Conservation (phyloP, 2,113 vertebrate species). For the Nothobranchius kuhntae region DNA sequence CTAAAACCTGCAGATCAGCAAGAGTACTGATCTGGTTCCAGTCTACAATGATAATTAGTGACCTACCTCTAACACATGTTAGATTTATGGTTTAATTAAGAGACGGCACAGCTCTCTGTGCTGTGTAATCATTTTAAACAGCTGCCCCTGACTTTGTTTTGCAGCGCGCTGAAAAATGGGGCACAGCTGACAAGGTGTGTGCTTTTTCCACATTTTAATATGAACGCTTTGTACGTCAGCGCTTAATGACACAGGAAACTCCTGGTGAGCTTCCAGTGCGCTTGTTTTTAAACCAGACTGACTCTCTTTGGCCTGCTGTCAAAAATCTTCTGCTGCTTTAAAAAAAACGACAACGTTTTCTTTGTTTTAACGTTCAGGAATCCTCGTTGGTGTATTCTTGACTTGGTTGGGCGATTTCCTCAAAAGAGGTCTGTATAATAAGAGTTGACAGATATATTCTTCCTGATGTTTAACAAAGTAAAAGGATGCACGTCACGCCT, state of each 20-base stretch:
- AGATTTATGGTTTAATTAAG: no score
- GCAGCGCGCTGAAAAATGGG: no score
- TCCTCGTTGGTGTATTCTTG: neutral
- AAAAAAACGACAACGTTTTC: neutral
- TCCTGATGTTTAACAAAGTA: slow-evolving; percentile 48
- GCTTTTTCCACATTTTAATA: slow-evolving; percentile 30
- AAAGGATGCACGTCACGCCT: slow-evolving; percentile 44
- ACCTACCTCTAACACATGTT: no score
- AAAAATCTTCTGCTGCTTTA: neutral
- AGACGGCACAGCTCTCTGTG: no score
- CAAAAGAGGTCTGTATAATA: slow-evolving; percentile 54
- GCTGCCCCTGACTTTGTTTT: neutral
- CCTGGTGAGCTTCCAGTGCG: slow-evolving; percentile 23
- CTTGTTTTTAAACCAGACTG: slow-evolving; percentile 14
- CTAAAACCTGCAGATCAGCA: no score
- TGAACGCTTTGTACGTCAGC: slow-evolving; percentile 52
- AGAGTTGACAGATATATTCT: slow-evolving; percentile 67
- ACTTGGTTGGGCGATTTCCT: slow-evolving; percentile 45
- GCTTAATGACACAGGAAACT: slow-evolving; percentile 51
- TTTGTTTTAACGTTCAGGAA: neutral
- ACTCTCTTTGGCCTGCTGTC: slow-evolving; percentile 15
- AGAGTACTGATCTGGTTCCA: no score
- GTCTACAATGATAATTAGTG: no score
- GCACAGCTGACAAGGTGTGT: slow-evolving; percentile 12
- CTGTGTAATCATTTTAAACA: neutral